Evolutionary conservation across 1,140 invertebrate genomes (phyloP).

Genomic region (Atta cephalotes): DNA sequence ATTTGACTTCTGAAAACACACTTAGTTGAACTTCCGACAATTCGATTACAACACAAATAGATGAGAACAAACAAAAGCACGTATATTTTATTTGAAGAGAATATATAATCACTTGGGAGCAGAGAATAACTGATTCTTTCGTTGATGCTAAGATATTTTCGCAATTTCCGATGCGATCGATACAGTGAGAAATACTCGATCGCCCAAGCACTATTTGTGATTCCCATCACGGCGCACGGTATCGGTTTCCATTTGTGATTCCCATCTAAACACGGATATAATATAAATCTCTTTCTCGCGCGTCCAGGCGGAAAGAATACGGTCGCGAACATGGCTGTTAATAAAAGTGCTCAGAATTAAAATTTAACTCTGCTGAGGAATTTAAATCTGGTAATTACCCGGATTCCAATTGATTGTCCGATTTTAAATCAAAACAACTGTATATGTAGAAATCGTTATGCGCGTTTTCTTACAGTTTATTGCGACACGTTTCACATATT

Average conservation of each 20-base stretch:
- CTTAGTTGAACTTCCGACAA: not conserved
- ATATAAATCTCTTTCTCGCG: conserved; percentile 28
- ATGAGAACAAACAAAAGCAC: not conserved
- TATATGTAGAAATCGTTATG: not conserved
- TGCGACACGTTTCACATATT: not conserved
- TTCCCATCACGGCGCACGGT: not conserved
- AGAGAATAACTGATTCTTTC: not conserved
- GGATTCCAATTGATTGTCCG: not conserved
- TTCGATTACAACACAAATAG: not conserved
- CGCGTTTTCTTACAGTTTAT: not conserved
- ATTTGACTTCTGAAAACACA: not conserved
- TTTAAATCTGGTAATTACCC: no score
- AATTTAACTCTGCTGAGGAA: not conserved
- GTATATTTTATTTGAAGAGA: not conserved
- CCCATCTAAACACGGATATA: conserved; percentile 46
- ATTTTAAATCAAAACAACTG: not conserved
- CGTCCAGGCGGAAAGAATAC: conserved; percentile 10
- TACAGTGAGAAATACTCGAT: not conserved
- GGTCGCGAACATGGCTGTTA: not conserved
- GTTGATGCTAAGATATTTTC: not conserved
- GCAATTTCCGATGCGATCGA: not conserved
- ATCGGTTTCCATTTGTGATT: conserved; percentile 36
- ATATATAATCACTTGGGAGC: not conserved
- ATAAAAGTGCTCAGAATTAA: conserved; percentile 27
- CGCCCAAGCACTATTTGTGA: conserved; percentile 15